These are phyloP conservation scores for Epirrhoe tristata DNA, from an alignment of 2,888 invertebrate genomes.

Conservation along the genomic window DNA sequence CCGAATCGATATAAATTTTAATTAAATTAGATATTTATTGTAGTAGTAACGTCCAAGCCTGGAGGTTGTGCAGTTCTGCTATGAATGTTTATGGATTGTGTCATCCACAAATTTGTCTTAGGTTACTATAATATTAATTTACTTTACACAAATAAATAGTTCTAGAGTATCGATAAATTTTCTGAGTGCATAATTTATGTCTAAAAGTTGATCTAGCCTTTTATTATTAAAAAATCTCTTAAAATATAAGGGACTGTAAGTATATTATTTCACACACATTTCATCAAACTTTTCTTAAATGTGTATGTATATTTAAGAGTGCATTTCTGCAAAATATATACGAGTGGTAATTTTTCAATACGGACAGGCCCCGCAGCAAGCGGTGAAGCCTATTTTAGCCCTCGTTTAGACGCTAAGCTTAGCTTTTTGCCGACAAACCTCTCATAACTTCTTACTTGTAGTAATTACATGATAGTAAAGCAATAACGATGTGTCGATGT, in stretches of 20 bases:
- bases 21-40: slow-evolving; percentile 44
- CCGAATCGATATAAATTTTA: slow-evolving; percentile 41
- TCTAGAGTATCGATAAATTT: not conserved
- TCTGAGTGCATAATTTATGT: slow-evolving; percentile 41
- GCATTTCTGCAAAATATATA: slow-evolving; percentile 77
- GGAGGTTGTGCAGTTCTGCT: slow-evolving; percentile 23
- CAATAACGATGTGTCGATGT: not conserved
- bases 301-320: slow-evolving; percentile 73
- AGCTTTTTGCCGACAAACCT: slow-evolving; percentile 44
- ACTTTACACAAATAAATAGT: not conserved
- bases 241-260: no score
- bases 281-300: slow-evolving; percentile 44
- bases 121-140: slow-evolving; percentile 7
- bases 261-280: no score
- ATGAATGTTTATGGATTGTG: slow-evolving; percentile 23
- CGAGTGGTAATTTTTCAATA: slow-evolving; percentile 74
- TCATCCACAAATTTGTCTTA: slow-evolving; percentile 11
- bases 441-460: slow-evolving; percentile 50
- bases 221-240: no score
- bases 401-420: slow-evolving; percentile 22
- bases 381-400: slow-evolving; percentile 53
- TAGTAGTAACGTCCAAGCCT: slow-evolving; percentile 30
- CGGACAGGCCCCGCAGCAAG: slow-evolving; percentile 67
- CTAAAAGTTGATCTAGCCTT: no score
- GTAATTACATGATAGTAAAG: slow-evolving; percentile 46